phyloP scores from a whole-genome alignment of 2,797 vertebrate species.

The Crenichthys baileyi region DNA sequence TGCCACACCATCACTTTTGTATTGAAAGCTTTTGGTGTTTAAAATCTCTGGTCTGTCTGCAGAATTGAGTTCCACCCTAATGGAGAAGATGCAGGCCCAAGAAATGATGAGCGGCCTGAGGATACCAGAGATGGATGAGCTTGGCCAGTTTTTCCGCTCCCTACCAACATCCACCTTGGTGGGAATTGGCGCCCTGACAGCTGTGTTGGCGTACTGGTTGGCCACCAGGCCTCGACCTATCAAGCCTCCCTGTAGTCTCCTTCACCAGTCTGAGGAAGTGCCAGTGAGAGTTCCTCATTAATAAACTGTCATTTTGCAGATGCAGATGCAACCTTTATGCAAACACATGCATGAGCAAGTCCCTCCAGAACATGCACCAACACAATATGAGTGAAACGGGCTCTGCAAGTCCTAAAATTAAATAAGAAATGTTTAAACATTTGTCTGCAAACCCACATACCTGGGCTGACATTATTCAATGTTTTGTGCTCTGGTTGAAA shows the following conservation, averaged over 20 bases:
- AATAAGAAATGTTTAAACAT: not conserved
- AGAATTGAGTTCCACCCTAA: constrained; percentile 90
- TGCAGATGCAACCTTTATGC: not conserved
- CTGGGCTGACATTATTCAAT: not conserved
- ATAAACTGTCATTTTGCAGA: not conserved
- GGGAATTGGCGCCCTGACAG: constrained; percentile 89
- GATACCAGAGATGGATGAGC: constrained; percentile 89
- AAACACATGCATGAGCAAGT: not conserved
- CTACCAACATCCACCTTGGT: constrained; percentile 90
- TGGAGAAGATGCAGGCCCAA: constrained; percentile 96
- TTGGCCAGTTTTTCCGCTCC: constrained; percentile 89
- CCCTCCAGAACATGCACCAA: not conserved
- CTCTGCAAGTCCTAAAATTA: not conserved
- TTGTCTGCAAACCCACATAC: not conserved
- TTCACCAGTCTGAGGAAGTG: constrained; percentile 91
- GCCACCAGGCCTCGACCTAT: constrained; percentile 90
- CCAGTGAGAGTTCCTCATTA: constrained; percentile 56
- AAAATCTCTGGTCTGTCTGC: constrained; percentile 25
- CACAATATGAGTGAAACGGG: constrained; percentile 1
- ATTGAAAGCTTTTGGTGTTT: not conserved
- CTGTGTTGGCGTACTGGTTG: constrained; percentile 92
- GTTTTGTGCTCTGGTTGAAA: not conserved
- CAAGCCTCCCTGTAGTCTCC: constrained; percentile 90
- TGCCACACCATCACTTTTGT: not conserved
- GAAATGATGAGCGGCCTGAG: constrained; percentile 89